Conservation (phyloP, 2,888 invertebrate species). For the Blastobasis lacticolella region DNA sequence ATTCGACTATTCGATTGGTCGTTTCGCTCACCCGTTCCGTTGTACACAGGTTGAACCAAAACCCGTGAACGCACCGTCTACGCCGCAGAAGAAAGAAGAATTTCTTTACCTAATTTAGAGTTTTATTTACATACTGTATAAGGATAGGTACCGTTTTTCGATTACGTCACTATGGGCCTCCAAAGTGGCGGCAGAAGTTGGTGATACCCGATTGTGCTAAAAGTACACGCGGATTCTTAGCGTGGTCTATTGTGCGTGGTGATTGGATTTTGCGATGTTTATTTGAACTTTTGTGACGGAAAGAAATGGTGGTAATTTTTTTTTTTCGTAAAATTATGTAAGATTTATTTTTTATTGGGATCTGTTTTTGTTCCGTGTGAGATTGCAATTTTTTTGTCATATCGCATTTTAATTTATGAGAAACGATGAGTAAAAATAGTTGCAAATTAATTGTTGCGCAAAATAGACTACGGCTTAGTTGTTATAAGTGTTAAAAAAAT, state of each 20-base stretch:
- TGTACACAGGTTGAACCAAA: slow-evolving; percentile 72
- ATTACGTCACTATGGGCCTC: no score
- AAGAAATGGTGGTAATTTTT: no score
- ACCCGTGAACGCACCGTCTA: slow-evolving; percentile 43
- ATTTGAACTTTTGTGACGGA: no score
- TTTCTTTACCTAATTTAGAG: not conserved
- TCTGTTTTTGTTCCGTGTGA: no score
- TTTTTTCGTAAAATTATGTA: no score
- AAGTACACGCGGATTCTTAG: no score
- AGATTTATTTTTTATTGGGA: no score
- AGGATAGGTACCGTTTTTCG: no score
- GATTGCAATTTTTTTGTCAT: not conserved
- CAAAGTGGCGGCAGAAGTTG: no score
- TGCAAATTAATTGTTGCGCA: slow-evolving; percentile 5
- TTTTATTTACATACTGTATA: not conserved
- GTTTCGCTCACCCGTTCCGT: slow-evolving; percentile 67
- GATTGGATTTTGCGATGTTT: no score
- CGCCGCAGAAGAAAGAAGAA: slow-evolving; percentile 12
- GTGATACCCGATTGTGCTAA: no score
- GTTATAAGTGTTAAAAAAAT: slow-evolving; percentile 17
- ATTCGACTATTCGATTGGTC: slow-evolving; percentile 51
- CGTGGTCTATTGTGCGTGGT: no score
- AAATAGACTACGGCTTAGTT: slow-evolving; percentile 10
- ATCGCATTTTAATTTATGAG: not conserved
- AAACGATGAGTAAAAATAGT: not conserved